Conservation (phyloP, 2,797 vertebrate species). For the Pipistrellus pygmaeus region DNA sequence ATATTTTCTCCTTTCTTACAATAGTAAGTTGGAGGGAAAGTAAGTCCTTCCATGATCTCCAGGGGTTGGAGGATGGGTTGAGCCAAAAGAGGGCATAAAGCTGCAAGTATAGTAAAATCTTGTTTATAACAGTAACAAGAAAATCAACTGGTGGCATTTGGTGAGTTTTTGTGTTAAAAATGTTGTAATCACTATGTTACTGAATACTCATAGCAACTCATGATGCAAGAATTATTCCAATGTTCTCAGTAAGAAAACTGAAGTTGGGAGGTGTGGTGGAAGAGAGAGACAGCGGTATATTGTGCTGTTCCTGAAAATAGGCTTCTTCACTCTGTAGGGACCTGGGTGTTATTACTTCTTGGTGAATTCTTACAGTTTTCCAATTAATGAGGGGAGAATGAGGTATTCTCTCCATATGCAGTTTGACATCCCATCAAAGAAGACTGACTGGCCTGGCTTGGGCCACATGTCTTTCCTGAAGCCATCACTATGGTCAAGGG, state of each 20-base stretch:
- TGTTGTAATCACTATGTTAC: not conserved
- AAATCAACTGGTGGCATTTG: not conserved
- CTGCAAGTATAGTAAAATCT: no score
- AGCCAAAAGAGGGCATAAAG: rapidly evolving
- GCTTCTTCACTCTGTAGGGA: not conserved
- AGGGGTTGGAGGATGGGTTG: not conserved
- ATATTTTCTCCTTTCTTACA: not conserved
- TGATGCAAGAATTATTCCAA: not conserved
- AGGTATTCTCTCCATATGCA: not conserved
- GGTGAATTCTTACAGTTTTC: not conserved
- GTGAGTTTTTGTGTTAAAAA: not conserved
- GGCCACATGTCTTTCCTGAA: not conserved
- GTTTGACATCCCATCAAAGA: not conserved
- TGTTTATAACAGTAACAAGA: not conserved
- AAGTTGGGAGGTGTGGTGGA: not conserved
- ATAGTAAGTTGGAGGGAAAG: not conserved
- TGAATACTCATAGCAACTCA: not conserved
- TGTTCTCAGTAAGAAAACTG: not conserved
- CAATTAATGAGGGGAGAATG: not conserved
- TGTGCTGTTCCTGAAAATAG: not conserved
- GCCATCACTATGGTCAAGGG: not conserved
- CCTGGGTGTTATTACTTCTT: not conserved
- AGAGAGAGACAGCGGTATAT: not conserved
- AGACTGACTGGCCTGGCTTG: not conserved
- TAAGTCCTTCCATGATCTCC: not conserved